Conservation (phyloP, 1,140 invertebrate genomes). For the Limonius californicus region DNA sequence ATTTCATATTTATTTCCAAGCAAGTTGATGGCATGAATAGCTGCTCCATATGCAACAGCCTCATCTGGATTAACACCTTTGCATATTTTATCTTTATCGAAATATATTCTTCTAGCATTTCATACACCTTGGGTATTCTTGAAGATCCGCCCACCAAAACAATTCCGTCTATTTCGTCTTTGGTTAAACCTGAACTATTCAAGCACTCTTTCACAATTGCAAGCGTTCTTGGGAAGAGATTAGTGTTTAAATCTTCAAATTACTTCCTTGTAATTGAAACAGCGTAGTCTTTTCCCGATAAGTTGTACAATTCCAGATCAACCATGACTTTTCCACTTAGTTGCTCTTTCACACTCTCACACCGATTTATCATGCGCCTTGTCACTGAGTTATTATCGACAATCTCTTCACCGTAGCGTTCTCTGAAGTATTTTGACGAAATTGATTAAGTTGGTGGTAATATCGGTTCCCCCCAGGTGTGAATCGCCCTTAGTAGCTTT, state of each 20-base stretch:
- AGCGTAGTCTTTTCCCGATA: neutral
- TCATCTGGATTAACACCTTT: conserved; percentile 71
- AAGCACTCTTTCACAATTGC: neutral
- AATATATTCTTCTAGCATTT: conserved; percentile 57
- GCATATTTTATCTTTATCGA: conserved; percentile 64
- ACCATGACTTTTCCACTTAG: neutral
- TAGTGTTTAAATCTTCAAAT: neutral
- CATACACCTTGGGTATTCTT: conserved; percentile 60
- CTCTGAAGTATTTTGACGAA: conserved; percentile 93
- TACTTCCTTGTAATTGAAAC: neutral
- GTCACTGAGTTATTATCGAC: conserved; percentile 51
- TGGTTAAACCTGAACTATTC: neutral
- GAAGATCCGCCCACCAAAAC: conserved; percentile 60
- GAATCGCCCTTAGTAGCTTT: conserved; percentile 98
- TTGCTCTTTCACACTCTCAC: neutral
- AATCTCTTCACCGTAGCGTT: conserved; percentile 94
- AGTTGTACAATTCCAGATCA: neutral
- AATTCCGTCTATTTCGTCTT: conserved; percentile 51
- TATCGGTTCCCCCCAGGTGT: conserved; percentile 94
- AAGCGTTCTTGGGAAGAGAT: neutral
- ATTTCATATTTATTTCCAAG: conserved; percentile 51
- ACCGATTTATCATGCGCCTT: neutral
- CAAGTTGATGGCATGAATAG: conserved; percentile 67
- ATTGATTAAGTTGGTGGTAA: conserved; percentile 93
- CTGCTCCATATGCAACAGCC: conserved; percentile 73